Conservation (phyloP, 2,113 vertebrate genomes). For the Sylvietta virens region DNA sequence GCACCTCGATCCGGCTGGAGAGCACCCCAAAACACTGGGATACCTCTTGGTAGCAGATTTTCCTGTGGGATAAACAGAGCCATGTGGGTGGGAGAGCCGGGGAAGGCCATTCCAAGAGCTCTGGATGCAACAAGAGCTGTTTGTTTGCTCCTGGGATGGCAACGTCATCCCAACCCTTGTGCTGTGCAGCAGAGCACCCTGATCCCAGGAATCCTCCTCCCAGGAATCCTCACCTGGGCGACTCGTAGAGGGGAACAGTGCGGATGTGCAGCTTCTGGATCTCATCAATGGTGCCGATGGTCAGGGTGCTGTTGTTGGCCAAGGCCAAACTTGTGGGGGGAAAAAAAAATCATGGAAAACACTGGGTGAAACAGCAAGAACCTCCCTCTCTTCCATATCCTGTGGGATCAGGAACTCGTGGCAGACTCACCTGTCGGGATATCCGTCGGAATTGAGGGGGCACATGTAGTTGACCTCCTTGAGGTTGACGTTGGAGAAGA, state of each 20-base stretch:
- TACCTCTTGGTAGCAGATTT: conserved; percentile 98
- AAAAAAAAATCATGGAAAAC: neutral
- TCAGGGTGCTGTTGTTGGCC: conserved; percentile 98
- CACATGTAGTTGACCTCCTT: conserved; percentile 99
- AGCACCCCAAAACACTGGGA: conserved; percentile 97
- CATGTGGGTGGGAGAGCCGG: neutral
- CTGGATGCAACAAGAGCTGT: neutral
- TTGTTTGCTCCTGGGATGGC: neutral
- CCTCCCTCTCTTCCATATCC: neutral
- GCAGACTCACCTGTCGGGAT: conserved; percentile 87
- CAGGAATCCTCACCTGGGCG: conserved; percentile 83
- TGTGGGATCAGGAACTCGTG: neutral
- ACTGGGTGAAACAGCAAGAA: neutral
- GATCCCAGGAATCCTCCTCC: neutral
- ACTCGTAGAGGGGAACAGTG: conserved; percentile 94
- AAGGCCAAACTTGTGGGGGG: conserved; percentile 81
- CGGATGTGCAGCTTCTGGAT: conserved; percentile 99
- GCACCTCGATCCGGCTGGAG: conserved; percentile 93
- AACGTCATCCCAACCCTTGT: rapidly evolving
- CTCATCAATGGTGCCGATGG: conserved; percentile 96
- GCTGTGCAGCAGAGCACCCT: neutral
- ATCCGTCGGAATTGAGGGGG: conserved; percentile 96
- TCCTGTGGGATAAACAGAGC: conserved; percentile 67
- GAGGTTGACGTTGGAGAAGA: conserved; percentile 99
- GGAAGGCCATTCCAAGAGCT: neutral